Evolutionary conservation across 92 coral and sea anemone genomes (phyloP), one percentile per base, ranked within the genome.

Genomic region (Isaurus tuberculatus): DNA sequence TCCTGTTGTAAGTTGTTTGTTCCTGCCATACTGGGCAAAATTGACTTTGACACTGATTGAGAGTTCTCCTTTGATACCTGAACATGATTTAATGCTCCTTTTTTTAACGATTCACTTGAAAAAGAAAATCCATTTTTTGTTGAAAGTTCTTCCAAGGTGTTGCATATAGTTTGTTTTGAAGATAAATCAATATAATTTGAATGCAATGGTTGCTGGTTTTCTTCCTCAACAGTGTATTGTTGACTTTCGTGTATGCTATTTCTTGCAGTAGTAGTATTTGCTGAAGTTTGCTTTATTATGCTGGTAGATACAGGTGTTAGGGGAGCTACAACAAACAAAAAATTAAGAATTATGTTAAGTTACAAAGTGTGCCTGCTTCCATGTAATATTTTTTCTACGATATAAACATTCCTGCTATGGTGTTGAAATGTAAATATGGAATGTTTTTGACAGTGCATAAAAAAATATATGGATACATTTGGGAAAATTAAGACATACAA

Each of bases 111-210:
- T 34, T 87, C 71, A 14, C 86, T 43, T 37, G 86, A 75, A 58
- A 90, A 31, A 17, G 85, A 85, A 34, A 85, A 88, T 37, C 97
- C 97, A 90, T 92, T 92, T 61, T 83, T 89, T 46, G 97, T 72
- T 42, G 87, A 87, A 17, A 90, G 83, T 43, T 93, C 94, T 71
- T 92, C 92, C 37, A 92, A 73, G 19, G 92, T 90, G 70, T 86
- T 84, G 55, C 83, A 79, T 11, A 77, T 8, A 14, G 69, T 30
- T 65, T 57, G 70, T 8, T 77, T 40, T 33, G 82, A 58, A 13
- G 69, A 15, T 8, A 77, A 32, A 43, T 77, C 55, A 19, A 77
- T 70, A 34, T 57, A 77, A 57, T 32, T 60, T 57, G 82, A 32
- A 34, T 60, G 57, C 14, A 77, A 27, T 28, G 82, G 68, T 29